Conservation (phyloP, 2,797 vertebrate genomes). For the Falco cherrug region DNA sequence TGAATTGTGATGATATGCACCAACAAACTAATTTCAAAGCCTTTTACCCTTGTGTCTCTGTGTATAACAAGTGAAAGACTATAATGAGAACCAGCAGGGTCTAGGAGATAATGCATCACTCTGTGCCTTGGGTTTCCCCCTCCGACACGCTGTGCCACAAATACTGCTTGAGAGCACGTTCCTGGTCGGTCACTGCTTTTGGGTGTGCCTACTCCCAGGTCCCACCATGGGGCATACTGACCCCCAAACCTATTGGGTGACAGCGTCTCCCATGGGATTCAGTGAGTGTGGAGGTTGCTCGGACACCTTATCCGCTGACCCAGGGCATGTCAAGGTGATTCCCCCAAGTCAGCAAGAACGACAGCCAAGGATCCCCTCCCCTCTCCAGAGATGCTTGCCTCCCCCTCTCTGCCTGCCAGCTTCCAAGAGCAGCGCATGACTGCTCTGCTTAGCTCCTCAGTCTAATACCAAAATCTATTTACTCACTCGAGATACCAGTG, state of each 20-base stretch:
- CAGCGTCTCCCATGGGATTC: neutral
- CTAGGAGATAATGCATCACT: fast-evolving
- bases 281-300: fast-evolving
- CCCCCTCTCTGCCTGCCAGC: neutral
- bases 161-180: neutral
- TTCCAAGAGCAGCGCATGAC: neutral
- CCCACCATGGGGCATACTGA: neutral
- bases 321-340: neutral
- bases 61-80: neutral
- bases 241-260: neutral
- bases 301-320: neutral
- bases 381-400: neutral
- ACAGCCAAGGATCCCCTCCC: neutral
- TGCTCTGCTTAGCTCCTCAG: neutral
- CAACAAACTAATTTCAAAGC: neutral
- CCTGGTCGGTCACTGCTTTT: neutral
- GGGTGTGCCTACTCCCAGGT: neutral
- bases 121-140: neutral
- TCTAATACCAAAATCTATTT: constrained; percentile 32
- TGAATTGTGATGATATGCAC: neutral
- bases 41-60: neutral
- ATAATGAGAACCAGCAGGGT: neutral
- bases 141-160: fast-evolving
- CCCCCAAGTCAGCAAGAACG: neutral
- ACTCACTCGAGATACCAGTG: constrained; percentile 31